Evolutionary conservation across 2,888 invertebrate genomes (phyloP).

Genomic region (Drosophila kanekoi): DNA sequence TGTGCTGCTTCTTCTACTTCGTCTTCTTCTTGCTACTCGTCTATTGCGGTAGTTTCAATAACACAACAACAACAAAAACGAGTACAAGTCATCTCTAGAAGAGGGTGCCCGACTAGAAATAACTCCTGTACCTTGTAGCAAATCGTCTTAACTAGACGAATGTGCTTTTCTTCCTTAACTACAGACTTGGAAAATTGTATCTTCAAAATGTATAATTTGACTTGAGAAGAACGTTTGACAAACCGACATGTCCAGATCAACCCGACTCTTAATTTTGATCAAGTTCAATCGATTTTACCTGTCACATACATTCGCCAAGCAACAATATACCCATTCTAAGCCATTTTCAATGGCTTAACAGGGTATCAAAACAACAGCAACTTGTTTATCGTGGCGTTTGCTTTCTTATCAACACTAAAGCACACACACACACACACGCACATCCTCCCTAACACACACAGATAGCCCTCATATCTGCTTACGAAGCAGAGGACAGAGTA

Average conservation of each 20-base stretch:
- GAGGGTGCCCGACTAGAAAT: not conserved
- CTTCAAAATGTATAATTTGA: too few species aligned
- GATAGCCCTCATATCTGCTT: slow-evolving; percentile 65
- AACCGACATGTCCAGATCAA: too few species aligned
- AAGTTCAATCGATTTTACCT: not conserved
- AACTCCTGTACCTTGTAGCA: not conserved
- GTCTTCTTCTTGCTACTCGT: slow-evolving; percentile 11
- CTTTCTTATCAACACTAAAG: slow-evolving; percentile 62
- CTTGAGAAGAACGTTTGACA: too few species aligned
- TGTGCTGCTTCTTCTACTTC: slow-evolving; percentile 43
- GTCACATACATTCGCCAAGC: not conserved
- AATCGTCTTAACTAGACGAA: too few species aligned
- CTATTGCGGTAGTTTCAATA: slow-evolving; percentile 58
- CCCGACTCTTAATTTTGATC: not conserved
- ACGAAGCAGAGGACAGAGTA: slow-evolving; percentile 40
- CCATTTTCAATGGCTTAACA: not conserved
- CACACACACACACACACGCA: slow-evolving; percentile 28
- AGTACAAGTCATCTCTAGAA: slow-evolving; percentile 7
- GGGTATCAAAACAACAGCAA: slow-evolving; percentile 36
- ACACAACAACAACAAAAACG: slow-evolving; percentile 30
- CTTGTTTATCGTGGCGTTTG: slow-evolving; percentile 58
- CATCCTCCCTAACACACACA: slow-evolving; percentile 21
- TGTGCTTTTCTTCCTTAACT: too few species aligned
- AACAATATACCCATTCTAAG: not conserved
- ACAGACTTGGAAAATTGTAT: too few species aligned